These are phyloP conservation scores for Polypedilum pembai DNA, from an alignment of 1,140 invertebrate species.

Conservation along the genomic window DNA sequence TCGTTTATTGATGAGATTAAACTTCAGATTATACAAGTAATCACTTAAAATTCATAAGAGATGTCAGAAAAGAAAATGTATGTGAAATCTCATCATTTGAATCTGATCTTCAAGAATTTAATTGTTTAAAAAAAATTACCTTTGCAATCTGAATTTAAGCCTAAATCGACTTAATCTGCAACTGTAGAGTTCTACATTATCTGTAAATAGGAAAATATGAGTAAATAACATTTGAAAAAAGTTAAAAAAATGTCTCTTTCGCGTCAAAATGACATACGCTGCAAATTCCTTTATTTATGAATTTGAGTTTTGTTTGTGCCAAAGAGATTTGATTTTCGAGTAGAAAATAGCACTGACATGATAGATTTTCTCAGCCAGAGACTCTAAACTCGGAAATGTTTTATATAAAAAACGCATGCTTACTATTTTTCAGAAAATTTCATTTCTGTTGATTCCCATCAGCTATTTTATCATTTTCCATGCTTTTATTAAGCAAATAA, in stretches of 20 bases:
- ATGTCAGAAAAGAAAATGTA: neutral
- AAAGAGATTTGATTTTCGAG: slow-evolving; percentile 13
- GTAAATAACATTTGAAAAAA: neutral
- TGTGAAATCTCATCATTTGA: neutral
- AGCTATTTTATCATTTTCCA: too few relatives aligned
- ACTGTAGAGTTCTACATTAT: neutral
- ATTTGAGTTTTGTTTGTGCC: slow-evolving; percentile 24
- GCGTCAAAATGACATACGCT: neutral
- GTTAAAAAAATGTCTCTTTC: slow-evolving; percentile 12
- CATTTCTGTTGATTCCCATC: neutral
- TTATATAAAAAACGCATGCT: neutral
- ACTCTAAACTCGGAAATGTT: slow-evolving; percentile 7
- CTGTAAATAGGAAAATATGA: neutral
- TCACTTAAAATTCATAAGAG: neutral
- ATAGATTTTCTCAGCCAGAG: slow-evolving; percentile 7
- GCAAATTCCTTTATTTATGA: neutral
- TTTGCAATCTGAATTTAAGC: neutral
- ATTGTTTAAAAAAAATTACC: neutral
- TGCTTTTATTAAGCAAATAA: too few relatives aligned
- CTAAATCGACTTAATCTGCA: neutral
- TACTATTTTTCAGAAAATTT: neutral
- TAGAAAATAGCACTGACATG: neutral
- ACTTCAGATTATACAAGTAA: slow-evolving; percentile 20
- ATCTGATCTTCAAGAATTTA: neutral
- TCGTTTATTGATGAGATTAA: too few relatives aligned